These are phyloP conservation scores for Chloroceryle amazona DNA, from an alignment of 2,797 vertebrate species.

Conservation along the genomic window DNA sequence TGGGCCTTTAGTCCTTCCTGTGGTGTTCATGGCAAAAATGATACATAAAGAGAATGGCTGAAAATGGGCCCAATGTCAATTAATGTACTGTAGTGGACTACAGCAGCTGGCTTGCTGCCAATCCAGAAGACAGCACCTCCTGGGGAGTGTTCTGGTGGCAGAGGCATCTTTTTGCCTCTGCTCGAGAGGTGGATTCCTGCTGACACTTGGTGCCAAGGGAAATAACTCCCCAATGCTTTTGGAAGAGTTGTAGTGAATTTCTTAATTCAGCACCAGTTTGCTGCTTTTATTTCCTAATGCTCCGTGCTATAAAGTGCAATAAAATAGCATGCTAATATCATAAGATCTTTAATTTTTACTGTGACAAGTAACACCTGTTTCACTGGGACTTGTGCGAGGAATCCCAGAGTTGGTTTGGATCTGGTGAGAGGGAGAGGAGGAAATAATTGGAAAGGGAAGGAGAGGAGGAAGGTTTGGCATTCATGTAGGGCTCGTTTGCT, in stretches of 20 bases:
- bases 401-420: background rate
- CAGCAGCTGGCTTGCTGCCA: background rate
- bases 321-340: background rate
- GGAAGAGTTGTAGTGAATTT: background rate
- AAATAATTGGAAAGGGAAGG: background rate
- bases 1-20: background rate
- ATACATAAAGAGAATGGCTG: background rate
- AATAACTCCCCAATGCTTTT: background rate
- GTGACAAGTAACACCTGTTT: background rate
- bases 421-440: background rate
- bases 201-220: fast-evolving
- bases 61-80: background rate
- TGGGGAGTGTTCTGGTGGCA: fast-evolving
- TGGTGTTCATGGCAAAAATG: background rate
- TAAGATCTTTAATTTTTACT: background rate
- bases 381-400: background rate
- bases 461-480: slow-evolving; percentile 41
- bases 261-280: background rate
- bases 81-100: background rate
- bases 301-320: background rate
- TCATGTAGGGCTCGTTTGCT: slow-evolving; percentile 48
- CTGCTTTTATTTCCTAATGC: fast-evolving
- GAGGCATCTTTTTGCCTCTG: background rate
- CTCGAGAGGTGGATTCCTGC: background rate
- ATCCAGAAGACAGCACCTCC: background rate